Evolutionary conservation across 2,113 vertebrate species (phyloP), one percentile per base, ranked within the genome.

Genomic region (Sinosuthora webbiana): DNA sequence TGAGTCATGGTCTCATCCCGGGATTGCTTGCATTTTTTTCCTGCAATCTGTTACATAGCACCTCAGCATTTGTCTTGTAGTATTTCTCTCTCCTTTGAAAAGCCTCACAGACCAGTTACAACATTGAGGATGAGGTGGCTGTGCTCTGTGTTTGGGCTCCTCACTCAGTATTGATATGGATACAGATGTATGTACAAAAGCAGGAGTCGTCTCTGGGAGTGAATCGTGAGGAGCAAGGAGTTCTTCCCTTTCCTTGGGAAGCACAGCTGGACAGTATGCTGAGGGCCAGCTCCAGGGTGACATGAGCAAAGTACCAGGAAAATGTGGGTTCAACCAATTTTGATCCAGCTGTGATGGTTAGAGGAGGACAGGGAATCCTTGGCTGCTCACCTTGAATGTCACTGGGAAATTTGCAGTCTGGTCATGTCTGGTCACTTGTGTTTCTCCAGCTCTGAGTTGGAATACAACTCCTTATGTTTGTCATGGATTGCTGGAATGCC

Each of bases 291-390:
- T 81, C 25, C 25, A 37, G 28, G 25, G 1, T 3, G 1, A 55
- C 35, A n/a, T 60, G 42, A 82, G 6, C 33, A 63, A 39, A 13
- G 6, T 89, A 11, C 35, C 21, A 71, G 42, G 70, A 42, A 11
- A 16, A 20, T 10, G 3, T 1, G 2, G 4, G 31, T 42, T 16
- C 41, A 42, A 17, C 22, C 2, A 2, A 2, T 11, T n/a, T 39
- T 30, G 27, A 69, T 90, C 52, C 8, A 55, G 15, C 35, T 90
- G 2, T 15, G 63, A 21, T 22, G 7, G 13, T 65, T 37, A 39
- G 71, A 81, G 42, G 30, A 50, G 21, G 9, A 20, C 12, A 44
- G 12, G 30, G 50, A 41, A 28, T 62, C 35, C 25, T 67, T 65
- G 27, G 7, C 53, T 76, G 30, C 21, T 31, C 6, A 28, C 22